These are phyloP conservation scores for Sebastes kiyomatsui DNA, from an alignment of 2,797 vertebrate genomes.

Conservation along the genomic window DNA sequence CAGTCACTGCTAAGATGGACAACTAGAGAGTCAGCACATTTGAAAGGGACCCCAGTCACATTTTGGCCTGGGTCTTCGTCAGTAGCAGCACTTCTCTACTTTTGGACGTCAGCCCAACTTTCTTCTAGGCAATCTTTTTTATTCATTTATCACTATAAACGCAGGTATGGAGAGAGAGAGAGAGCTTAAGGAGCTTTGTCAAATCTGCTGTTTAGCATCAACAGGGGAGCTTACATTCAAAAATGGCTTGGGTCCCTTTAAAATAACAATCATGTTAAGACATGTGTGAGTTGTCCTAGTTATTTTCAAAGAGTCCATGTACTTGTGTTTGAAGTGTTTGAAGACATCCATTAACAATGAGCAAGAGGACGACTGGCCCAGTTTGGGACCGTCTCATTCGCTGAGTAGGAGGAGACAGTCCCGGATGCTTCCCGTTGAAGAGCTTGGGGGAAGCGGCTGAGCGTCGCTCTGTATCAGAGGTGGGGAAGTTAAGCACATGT, in stretches of 20 bases:
- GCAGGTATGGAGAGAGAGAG: slow-evolving; percentile 1
- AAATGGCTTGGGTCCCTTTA: slow-evolving; percentile 81
- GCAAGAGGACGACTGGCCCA: slow-evolving; percentile 37
- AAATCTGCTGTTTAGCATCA: slow-evolving; percentile 21
- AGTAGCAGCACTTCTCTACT: slow-evolving; percentile 38
- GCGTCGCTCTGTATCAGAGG: not conserved
- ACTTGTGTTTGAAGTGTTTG: slow-evolving; percentile 43
- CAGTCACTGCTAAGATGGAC: slow-evolving; percentile 78
- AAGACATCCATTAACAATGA: slow-evolving; percentile 48
- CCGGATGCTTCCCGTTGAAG: not conserved
- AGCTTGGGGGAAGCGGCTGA: not conserved
- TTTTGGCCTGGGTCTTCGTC: slow-evolving; percentile 50
- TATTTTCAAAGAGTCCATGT: slow-evolving; percentile 39
- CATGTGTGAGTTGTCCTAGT: slow-evolving; percentile 60
- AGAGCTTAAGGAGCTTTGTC: slow-evolving; percentile 25
- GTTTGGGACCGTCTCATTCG: slow-evolving; percentile 11
- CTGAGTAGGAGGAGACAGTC: not conserved
- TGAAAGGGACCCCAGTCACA: slow-evolving; percentile 84
- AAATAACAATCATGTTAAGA: slow-evolving; percentile 59
- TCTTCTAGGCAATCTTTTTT: slow-evolving; percentile 6
- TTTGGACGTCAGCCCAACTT: slow-evolving; percentile 16
- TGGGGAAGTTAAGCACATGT: not conserved
- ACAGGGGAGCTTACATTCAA: slow-evolving; percentile 33
- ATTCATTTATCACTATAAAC: slow-evolving; percentile 19
- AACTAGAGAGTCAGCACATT: slow-evolving; percentile 77